A percentile compares a stretch with the other conserved stretches of the same genome.
These are phyloP conservation scores for Apostichopus leukothele DNA, from an alignment of 53 echinoderm and acorn worm genomes.

Conservation along the genomic window DNA sequence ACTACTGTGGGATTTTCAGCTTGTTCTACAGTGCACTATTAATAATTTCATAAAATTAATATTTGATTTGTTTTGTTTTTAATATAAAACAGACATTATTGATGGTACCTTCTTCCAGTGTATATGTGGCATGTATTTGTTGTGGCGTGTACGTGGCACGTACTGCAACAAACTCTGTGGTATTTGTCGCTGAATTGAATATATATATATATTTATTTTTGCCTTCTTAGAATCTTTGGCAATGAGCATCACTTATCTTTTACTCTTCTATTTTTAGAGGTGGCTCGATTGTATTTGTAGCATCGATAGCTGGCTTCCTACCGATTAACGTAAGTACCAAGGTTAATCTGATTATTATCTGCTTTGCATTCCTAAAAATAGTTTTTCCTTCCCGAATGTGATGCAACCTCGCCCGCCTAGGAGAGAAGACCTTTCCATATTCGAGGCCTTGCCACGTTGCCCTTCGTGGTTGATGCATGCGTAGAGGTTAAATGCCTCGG, in stretches of 20 bases:
- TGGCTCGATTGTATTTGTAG: constrained; percentile 64
- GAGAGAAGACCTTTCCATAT: not conserved
- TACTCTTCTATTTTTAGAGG: constrained; percentile 53
- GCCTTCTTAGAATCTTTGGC: no score
- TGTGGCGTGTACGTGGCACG: no score
- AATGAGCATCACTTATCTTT: not conserved
- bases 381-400: no score
- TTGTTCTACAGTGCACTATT: not conserved
- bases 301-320: constrained; percentile 74
- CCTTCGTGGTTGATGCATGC: no score
- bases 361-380: constrained; percentile 3
- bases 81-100: no score
- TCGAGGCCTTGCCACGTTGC: no score
- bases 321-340: constrained; percentile 67
- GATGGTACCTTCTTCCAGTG: no score
- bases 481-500: no score
- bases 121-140: no score
- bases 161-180: no score
- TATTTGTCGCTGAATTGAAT: no score
- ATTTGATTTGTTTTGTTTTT: not conserved
- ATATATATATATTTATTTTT: no score
- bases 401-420: not conserved
- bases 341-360: not conserved
- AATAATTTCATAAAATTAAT: not conserved
- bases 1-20: not conserved